Conservation (phyloP, 2,888 invertebrate genomes). For the Agrypnus murinus region DNA sequence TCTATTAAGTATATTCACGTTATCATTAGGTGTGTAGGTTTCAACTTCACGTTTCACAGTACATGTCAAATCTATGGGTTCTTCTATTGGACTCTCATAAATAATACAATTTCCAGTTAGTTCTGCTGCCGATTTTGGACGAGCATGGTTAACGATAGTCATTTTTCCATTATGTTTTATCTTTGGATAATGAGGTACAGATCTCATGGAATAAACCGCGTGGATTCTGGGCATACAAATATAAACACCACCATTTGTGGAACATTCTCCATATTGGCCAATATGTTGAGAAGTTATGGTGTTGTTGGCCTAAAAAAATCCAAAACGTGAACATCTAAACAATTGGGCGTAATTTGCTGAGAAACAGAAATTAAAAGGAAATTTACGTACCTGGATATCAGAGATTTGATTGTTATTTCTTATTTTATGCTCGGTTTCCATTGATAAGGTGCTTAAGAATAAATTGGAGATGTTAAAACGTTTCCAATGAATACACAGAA, state of each 20-base stretch:
- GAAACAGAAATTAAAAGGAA: background rate
- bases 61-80: slow-evolving; percentile 55
- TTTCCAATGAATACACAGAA: slow-evolving; percentile 28
- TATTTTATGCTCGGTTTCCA: slow-evolving; percentile 52
- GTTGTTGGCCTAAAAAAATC: background rate
- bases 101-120: slow-evolving; percentile 7
- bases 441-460: slow-evolving; percentile 53
- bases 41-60: slow-evolving; percentile 30
- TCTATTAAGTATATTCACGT: background rate
- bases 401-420: slow-evolving; percentile 49
- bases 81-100: slow-evolving; percentile 23
- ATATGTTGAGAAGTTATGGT: background rate
- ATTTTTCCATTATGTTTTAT: background rate
- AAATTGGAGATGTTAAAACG: slow-evolving; percentile 22
- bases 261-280: background rate
- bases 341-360: background rate
- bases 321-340: background rate
- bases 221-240: background rate
- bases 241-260: background rate
- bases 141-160: background rate
- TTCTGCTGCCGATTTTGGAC: background rate
- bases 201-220: background rate
- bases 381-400: slow-evolving; percentile 36
- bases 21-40: background rate
- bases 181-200: background rate